Evolutionary conservation across 2,113 vertebrate species (phyloP), one percentile per base, ranked within the genome.

Genomic region (Gymnarchus niloticus): DNA sequence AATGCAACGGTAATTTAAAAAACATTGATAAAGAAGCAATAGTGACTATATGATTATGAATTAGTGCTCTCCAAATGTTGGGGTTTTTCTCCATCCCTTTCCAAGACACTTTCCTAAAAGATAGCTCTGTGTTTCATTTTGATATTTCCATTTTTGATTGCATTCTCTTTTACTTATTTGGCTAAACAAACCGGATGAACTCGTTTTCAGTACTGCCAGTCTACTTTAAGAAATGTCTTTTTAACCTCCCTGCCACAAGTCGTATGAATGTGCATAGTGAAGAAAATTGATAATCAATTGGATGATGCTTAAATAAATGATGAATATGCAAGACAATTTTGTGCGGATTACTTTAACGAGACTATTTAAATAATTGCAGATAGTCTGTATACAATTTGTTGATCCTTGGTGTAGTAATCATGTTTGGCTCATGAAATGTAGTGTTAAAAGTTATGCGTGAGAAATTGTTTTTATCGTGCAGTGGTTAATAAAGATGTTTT

Each of bases 121-220:
- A 23, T 57, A 19, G 65, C 41, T 73, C 14, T 41, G 65, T 73
- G 65, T 73, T 73, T 73, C 4, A 37, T 17, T 73, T 73, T 73
- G 28, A 69, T 73, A 73, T 73, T 73, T 17, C 19, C 65, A 28
- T 73, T 73, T 73, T 73, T 73, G 65, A 73, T 73, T 73, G 41
- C 33, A 41, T 73, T 37, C 41, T 73, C n/a, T 0, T 1, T 73
- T 5, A 73, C 14, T 73, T 12, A 73, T 37, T 21, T 73, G 37
- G 14, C 41, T 19, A 73, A 73, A 73, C 12, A 73, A 14, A 73
- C 1, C 65, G 41, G 19, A 73, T 73, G 6, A 41, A 41, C 33
- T 41, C 19, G 65, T 73, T 41, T 73, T 73, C 33, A 73, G 33
- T 73, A 3, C 33, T 73, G 33, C 41, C 41, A 73, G 41, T 73